phyloP scores from a whole-genome alignment of 2,888 invertebrate species.

The Dysmachus trigonus region DNA sequence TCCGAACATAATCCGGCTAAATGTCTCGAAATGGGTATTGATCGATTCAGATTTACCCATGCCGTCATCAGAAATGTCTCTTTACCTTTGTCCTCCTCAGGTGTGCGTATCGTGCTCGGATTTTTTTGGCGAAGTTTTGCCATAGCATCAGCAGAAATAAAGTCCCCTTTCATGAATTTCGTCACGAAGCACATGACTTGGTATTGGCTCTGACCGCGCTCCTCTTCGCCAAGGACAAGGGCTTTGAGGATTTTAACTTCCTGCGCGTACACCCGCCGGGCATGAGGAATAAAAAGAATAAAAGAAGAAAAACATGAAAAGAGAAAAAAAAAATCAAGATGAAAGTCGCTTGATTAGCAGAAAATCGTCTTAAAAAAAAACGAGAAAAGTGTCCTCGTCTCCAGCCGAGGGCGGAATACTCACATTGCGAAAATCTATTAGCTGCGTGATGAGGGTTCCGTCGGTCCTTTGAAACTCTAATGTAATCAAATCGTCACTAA shows the following conservation, averaged over 20 bases:
- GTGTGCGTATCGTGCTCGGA: constrained; percentile 85
- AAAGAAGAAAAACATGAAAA: constrained; percentile 52
- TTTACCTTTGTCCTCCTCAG: constrained; percentile 89
- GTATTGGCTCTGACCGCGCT: constrained; percentile 86
- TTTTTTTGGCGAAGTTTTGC: constrained; percentile 91
- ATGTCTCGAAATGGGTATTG: constrained; percentile 77
- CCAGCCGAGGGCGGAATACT: constrained; percentile 61
- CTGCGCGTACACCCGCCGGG: constrained; percentile 64
- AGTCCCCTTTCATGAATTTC: constrained; percentile 89
- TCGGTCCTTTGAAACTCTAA: constrained; percentile 91
- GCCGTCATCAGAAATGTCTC: constrained; percentile 86
- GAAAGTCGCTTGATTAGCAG: constrained; percentile 4
- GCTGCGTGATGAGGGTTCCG: constrained; percentile 89
- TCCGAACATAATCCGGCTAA: constrained; percentile 80
- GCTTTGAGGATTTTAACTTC: constrained; percentile 93
- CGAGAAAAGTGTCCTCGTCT: background rate
- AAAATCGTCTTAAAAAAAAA: background rate
- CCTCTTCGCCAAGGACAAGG: constrained; percentile 89
- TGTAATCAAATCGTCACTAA: constrained; percentile 87
- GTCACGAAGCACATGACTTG: constrained; percentile 92
- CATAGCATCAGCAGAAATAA: constrained; percentile 97
- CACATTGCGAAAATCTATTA: constrained; percentile 94
- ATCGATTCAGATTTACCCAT: constrained; percentile 75
- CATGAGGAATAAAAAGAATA: background rate
- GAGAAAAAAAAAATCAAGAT: background rate